Evolutionary conservation across 2,113 vertebrate species (phyloP), one percentile per base, ranked within the genome.

Genomic region (Larimichthys crocea): DNA sequence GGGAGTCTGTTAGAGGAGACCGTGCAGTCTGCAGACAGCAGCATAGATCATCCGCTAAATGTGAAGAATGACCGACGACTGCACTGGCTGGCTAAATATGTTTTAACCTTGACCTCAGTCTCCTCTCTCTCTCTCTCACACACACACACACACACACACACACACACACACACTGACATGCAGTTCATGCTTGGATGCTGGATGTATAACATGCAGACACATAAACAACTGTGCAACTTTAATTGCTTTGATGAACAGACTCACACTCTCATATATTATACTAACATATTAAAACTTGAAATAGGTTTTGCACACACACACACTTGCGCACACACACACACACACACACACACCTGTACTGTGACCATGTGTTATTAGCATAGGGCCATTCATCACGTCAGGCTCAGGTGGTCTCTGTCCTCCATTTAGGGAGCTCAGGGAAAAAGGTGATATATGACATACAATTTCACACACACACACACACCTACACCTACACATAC

Each of bases 341-440:
- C 29, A 31, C 35, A 76, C 19, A 52, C 62, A 79, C 26, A 55
- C 59, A 31, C 66, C 49, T 74, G 31, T 31, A 22, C 62, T 31
- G 49, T 67, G 59, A 80, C 66, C 2, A 10, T 82, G 62, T 79
- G 77, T 55, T 74, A 82, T 90, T 88, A 89, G 69, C 83, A 80
- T 79, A 62, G 0, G 64, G 20, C 73, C 59, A 72, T 93, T 85
- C 65, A 59, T 91, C 87, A 86, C 84, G 81, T 89, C 83, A 80
- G 68, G 22, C 79, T 87, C 60, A 79, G 67, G 44, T 76, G 86
- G 79, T 82, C 71, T 68, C 44, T 53, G 11, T 76, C 57, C 78
- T 52, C 74, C 80, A 67, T 87, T 86, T 72, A 69, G 7, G 59
- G 64, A 83, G n/a, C 82, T 73, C 10, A 5, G 65, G 75, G 71